phyloP scores from a whole-genome alignment of 1,140 invertebrate genomes.

The Luehdorfia chinensis region DNA sequence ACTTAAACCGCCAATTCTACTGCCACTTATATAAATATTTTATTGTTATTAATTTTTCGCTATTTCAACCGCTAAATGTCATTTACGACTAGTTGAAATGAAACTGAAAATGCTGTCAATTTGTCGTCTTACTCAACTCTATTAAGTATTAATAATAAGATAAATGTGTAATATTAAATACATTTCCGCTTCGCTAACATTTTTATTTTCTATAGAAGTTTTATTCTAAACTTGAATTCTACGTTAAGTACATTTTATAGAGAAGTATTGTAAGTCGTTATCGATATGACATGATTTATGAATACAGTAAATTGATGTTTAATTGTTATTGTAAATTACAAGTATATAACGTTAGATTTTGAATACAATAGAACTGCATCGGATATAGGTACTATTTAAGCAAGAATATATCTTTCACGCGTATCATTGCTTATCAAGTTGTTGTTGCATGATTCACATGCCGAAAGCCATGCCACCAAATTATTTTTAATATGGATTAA shows the following conservation, averaged over 20 bases:
- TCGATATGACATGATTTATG: not conserved
- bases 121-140: slow-evolving; percentile 60
- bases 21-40: slow-evolving; percentile 11
- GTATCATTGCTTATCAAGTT: slow-evolving; percentile 20
- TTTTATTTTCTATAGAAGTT: slow-evolving; percentile 1
- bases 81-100: slow-evolving; percentile 28
- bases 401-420: slow-evolving; percentile 10
- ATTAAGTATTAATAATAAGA: slow-evolving; percentile 39
- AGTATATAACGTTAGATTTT: slow-evolving; percentile 5
- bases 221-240: not conserved
- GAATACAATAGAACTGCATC: not conserved
- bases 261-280: slow-evolving; percentile 4
- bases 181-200: slow-evolving; percentile 23
- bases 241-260: slow-evolving; percentile 1
- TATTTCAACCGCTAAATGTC: slow-evolving; percentile 15
- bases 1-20: not conserved
- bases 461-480: no score
- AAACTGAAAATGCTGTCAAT: slow-evolving; percentile 68
- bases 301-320: slow-evolving; percentile 10
- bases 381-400: slow-evolving; percentile 17
- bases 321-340: slow-evolving; percentile 10
- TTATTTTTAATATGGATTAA: no score
- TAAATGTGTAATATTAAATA: slow-evolving; percentile 18
- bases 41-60: slow-evolving; percentile 16
- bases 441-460: no score